Evolutionary conservation across 2,888 invertebrate species (phyloP).

Genomic region (Trilocha varians): DNA sequence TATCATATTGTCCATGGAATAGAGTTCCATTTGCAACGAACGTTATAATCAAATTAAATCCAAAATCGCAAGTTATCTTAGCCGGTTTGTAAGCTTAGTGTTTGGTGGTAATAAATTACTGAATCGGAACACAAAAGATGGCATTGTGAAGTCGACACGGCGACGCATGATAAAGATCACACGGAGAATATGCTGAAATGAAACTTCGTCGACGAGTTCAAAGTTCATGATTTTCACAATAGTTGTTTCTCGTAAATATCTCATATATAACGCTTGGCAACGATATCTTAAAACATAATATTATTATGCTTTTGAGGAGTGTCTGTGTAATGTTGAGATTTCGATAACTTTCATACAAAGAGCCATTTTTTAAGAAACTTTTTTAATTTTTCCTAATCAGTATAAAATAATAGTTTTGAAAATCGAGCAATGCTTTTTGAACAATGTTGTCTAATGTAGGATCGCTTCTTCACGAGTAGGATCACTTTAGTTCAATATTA

Average conservation of each 20-base stretch:
- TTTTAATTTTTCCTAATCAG: too few species aligned
- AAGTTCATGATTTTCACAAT: neutral
- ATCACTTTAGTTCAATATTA: neutral
- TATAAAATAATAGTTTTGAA: too few species aligned
- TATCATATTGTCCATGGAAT: constrained; percentile 5
- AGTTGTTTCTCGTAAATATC: too few species aligned
- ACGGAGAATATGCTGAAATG: constrained; percentile 16
- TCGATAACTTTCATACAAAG: too few species aligned
- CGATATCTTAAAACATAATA: too few species aligned
- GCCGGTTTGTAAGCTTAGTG: constrained; percentile 48
- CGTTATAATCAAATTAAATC: constrained; percentile 38
- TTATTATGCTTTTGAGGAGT: too few species aligned
- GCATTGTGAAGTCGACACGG: constrained; percentile 62
- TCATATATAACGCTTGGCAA: too few species aligned
- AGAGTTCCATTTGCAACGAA: constrained; percentile 18
- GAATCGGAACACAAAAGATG: constrained; percentile 67
- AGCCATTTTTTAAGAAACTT: too few species aligned
- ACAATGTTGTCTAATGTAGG: too few species aligned
- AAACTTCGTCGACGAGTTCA: neutral
- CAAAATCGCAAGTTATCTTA: constrained; percentile 45
- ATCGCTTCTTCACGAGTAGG: too few species aligned
- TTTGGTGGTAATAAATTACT: constrained; percentile 65
- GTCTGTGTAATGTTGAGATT: too few species aligned
- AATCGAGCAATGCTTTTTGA: too few species aligned
- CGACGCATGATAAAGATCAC: constrained; percentile 61